A percentile compares a stretch with the other conserved stretches of the same genome.
Conservation (phyloP, 2,888 invertebrate species). For the Mythimna pallens region DNA sequence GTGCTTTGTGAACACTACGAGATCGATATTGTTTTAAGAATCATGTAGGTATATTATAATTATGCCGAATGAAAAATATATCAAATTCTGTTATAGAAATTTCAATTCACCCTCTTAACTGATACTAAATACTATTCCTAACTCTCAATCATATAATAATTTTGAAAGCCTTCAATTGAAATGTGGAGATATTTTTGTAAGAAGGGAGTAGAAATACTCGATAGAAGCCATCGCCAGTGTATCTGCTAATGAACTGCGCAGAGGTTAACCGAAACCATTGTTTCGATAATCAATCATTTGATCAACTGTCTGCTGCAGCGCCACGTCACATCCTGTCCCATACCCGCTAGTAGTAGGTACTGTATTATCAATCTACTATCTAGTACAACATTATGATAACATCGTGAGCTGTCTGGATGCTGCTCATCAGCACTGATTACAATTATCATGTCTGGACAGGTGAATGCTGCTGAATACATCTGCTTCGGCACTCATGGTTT, state of each 20-base stretch:
- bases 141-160: background rate
- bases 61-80: background rate
- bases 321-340: constrained; percentile 2
- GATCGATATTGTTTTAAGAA: no score
- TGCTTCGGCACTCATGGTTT: background rate
- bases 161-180: background rate
- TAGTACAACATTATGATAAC: constrained; percentile 3
- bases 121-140: background rate
- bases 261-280: background rate
- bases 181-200: background rate
- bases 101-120: background rate
- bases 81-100: background rate
- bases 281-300: constrained; percentile 30
- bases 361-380: background rate
- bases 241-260: background rate
- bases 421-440: background rate
- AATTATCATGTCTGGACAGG: background rate
- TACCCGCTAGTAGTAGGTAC: background rate
- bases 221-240: background rate
- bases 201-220: background rate
- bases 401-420: constrained; percentile 11
- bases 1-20: background rate
- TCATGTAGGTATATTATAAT: background rate
- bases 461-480: background rate
- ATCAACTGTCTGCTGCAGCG: constrained; percentile 7